Evolutionary conservation across 2,113 vertebrate species (phyloP), one percentile per base, ranked within the genome.

Genomic region (Danionella cerebrum): DNA sequence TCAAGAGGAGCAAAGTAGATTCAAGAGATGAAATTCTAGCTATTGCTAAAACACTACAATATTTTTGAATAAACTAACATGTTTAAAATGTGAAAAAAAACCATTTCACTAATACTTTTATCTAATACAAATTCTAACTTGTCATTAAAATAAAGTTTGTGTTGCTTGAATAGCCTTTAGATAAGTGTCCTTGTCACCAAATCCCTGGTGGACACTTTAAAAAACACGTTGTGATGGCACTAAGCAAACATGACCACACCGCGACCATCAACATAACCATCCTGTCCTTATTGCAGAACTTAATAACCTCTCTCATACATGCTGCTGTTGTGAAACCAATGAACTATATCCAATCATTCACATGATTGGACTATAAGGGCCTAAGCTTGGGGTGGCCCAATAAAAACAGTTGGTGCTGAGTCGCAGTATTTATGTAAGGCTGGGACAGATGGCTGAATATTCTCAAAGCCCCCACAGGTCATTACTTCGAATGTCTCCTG

Each of bases 281-380:
- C 81, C 78, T 73, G 66, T 68, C 54, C 67, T 82, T 80, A 85
- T 80, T 84, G 78, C 66, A 74, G 79, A 77, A 76, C 75, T 83
- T 81, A 82, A 75, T 73, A 82, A 79, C 77, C 77, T 73, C 75
- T 67, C 72, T 79, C 78, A 79, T 84, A 85, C 79, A 70, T 69
- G 74, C 59, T 51, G 72, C 76, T 74, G 80, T 79, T 79, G 83
- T 80, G 79, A 85, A 85, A 79, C 76, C 77, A 76, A 84, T 84
- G 82, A 84, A 79, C 79, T 83, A 81, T 84, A 76, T 67, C 81
- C 74, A 86, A 82, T 85, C 76, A 70, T 72, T 73, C 79, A 71
- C 70, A 48, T 82, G 78, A 83, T 78, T 83, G 78, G 71, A 75
- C 71, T 67, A 57, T 36, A 45, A 62, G 66, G 42, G 41, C 33